Evolutionary conservation across 1,140 invertebrate species (phyloP).

Genomic region (Copidosoma floridanum): DNA sequence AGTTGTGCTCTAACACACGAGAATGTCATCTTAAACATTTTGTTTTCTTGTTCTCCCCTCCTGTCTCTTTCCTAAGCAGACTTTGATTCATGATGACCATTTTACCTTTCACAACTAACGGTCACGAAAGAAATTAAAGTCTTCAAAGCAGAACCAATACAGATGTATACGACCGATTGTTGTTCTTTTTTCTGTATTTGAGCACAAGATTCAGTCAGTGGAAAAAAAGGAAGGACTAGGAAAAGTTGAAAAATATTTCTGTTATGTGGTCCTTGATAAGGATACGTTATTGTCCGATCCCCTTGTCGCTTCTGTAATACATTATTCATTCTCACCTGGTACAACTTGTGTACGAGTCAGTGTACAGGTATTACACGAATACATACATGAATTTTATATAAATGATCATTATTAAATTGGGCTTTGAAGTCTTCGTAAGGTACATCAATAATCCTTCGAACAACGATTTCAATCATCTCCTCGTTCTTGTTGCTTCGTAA

Average conservation of each 20-base stretch:
- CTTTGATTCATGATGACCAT: slow-evolving; percentile 18
- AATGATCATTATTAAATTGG: slow-evolving; percentile 10
- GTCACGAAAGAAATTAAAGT: slow-evolving; percentile 5
- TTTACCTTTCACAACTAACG: slow-evolving; percentile 7
- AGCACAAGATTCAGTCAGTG: too few relatives aligned
- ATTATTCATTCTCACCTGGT: slow-evolving; percentile 13
- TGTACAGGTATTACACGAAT: too few relatives aligned
- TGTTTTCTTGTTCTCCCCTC: neutral
- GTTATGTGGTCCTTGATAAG: slow-evolving; percentile 13
- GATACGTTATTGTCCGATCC: slow-evolving; percentile 10
- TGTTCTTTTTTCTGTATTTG: too few relatives aligned
- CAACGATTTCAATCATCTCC: neutral
- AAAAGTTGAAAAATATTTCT: too few relatives aligned
- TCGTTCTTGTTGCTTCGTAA: too few relatives aligned
- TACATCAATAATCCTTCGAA: neutral
- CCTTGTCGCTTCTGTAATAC: slow-evolving; percentile 7
- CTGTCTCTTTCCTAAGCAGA: neutral
- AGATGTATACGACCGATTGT: too few relatives aligned
- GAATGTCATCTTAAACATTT: neutral
- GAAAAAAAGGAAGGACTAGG: too few relatives aligned
- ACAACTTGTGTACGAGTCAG: too few relatives aligned
- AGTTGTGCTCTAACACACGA: too few relatives aligned
- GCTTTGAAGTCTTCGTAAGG: neutral
- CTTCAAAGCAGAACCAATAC: too few relatives aligned
- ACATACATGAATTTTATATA: neutral